phyloP scores from a whole-genome alignment of 2,888 invertebrate genomes.

The Colletes collaris region DNA sequence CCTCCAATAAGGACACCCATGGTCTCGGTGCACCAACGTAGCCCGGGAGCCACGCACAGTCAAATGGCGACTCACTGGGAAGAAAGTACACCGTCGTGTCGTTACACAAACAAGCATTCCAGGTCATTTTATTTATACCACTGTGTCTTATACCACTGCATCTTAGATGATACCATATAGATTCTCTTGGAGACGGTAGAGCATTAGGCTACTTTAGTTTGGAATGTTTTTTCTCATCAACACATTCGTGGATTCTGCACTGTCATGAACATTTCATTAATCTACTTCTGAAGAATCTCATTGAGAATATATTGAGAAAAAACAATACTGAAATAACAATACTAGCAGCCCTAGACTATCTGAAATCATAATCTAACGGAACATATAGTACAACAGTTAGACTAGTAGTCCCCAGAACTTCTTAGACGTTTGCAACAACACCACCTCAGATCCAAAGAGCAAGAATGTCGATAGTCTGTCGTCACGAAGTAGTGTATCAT shows the following conservation, averaged over 20 bases:
- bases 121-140: constrained; percentile 68
- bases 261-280: neutral
- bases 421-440: neutral
- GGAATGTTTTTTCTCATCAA: constrained; percentile 47
- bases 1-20: constrained; percentile 75
- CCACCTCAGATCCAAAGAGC: neutral
- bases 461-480: neutral
- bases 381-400: neutral
- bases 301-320: neutral
- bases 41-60: constrained; percentile 71
- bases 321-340: neutral
- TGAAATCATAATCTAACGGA: neutral
- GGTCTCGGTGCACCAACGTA: constrained; percentile 75
- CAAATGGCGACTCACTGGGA: constrained; percentile 89
- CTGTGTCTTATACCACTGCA: constrained; percentile 31
- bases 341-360: neutral
- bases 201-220: constrained; percentile 49
- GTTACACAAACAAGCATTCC: constrained; percentile 77
- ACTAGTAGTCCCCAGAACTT: neutral
- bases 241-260: constrained; percentile 42
- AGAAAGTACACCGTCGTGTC: constrained; percentile 84
- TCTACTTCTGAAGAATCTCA: neutral
- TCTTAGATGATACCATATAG: constrained; percentile 43
- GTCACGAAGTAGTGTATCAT: neutral
- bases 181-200: constrained; percentile 40